Conservation (phyloP, 2,888 invertebrate genomes). For the Callyntrura sp. region DNA sequence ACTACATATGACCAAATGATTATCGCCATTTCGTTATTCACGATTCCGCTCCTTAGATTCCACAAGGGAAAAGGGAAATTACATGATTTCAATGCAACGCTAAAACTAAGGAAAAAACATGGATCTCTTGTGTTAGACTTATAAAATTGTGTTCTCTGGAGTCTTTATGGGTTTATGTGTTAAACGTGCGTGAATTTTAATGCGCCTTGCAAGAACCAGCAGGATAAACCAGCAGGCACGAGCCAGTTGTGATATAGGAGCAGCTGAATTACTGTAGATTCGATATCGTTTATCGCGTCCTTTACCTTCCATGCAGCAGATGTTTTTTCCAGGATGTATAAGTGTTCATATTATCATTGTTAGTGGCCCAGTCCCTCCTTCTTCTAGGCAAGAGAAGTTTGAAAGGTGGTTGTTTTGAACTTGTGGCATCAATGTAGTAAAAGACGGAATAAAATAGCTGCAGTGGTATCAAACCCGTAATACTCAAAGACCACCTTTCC, state of each 20-base stretch:
- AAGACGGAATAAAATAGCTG: constrained; percentile 8
- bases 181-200: neutral
- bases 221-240: constrained; percentile 58
- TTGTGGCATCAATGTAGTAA: constrained; percentile 36
- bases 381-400: constrained; percentile 5
- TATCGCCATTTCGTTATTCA: constrained; percentile 67
- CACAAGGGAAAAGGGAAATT: constrained; percentile 68
- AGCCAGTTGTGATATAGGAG: constrained; percentile 58
- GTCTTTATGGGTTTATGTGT: neutral
- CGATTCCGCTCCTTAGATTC: constrained; percentile 35
- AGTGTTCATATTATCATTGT: neutral
- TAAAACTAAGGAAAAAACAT: constrained; percentile 37
- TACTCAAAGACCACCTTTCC: constrained; percentile 57
- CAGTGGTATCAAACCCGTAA: neutral
- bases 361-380: constrained; percentile 15
- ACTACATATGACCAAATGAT: constrained; percentile 48
- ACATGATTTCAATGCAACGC: constrained; percentile 53
- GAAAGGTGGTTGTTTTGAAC: constrained; percentile 8
- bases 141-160: neutral
- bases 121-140: constrained; percentile 9
- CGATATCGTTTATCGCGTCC: constrained; percentile 65
- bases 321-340: constrained; percentile 54
- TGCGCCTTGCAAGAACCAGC: neutral
- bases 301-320: constrained; percentile 66
- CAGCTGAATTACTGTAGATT: constrained; percentile 61